Evolutionary conservation across 1,140 invertebrate genomes (phyloP).

Genomic region (Bombus consobrinus): DNA sequence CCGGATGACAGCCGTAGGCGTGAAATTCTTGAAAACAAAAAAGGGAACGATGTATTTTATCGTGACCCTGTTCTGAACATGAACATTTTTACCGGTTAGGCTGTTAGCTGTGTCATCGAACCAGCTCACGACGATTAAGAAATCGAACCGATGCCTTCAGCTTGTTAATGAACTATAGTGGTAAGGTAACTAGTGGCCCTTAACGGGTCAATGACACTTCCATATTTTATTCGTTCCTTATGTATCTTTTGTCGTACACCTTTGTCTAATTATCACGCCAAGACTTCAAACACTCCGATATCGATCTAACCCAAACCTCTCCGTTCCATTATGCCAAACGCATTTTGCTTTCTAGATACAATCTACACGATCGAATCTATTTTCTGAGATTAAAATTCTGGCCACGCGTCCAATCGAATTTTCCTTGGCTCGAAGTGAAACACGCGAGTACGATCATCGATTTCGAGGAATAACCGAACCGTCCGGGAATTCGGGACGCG

Average conservation of each 20-base stretch:
- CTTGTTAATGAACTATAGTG: not conserved
- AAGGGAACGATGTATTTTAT: not conserved
- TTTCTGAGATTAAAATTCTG: not conserved
- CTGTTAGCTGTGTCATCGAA: not conserved
- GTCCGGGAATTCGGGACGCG: constrained; percentile 33
- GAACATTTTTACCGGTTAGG: not conserved
- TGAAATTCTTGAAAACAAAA: not conserved
- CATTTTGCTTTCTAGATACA: not conserved
- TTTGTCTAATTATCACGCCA: no score
- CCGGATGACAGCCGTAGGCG: not conserved
- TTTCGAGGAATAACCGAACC: constrained; percentile 26
- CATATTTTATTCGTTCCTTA: not conserved
- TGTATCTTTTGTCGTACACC: no score
- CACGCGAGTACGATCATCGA: not conserved
- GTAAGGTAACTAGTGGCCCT: no score
- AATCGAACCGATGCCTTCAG: not conserved
- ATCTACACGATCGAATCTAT: not conserved
- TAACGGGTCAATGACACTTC: not conserved
- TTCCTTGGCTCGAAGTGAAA: not conserved
- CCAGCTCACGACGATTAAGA: no score
- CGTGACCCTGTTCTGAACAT: not conserved
- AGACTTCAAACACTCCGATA: no score
- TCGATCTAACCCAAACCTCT: not conserved
- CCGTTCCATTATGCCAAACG: no score
- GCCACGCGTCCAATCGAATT: not conserved